Percentiles rank a stretch among this genome's conserved stretches.
Evolutionary conservation across 2,797 vertebrate species (phyloP).

Genomic region (Sebastes melanostomus): DNA sequence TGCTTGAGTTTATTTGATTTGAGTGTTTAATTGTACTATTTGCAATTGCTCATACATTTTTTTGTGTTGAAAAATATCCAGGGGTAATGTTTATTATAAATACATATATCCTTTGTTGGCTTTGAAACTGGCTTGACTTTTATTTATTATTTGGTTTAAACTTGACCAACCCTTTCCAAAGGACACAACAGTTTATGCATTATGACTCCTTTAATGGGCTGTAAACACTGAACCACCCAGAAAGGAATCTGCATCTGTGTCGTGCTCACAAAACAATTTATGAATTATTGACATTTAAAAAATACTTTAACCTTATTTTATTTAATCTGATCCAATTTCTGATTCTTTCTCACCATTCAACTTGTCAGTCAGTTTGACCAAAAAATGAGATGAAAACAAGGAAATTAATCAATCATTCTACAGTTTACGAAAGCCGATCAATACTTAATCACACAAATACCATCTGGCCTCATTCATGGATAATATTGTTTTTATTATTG

Average conservation of each 20-base stretch:
- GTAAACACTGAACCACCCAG: neutral
- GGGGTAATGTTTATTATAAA: no score
- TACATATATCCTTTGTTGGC: no score
- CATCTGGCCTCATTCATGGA: neutral
- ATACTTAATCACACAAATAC: neutral
- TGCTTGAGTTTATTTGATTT: no score
- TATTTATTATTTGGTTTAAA: no score
- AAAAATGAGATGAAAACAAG: neutral
- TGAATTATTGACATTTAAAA: neutral
- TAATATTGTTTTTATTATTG: neutral
- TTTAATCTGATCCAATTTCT: neutral
- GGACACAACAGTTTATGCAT: neutral
- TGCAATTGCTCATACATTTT: no score
- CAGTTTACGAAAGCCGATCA: neutral
- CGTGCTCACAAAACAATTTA: neutral
- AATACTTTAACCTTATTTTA: neutral
- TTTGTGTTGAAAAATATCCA: no score
- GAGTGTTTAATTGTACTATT: no score
- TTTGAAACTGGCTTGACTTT: no score
- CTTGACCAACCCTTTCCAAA: rapidly evolving
- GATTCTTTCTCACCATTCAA: neutral
- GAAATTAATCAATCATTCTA: neutral
- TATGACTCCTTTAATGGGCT: slow-evolving; percentile 1
- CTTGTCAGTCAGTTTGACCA: neutral
- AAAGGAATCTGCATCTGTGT: neutral